Conservation (phyloP, 2,797 vertebrate genomes). For the Coilia nasus region DNA sequence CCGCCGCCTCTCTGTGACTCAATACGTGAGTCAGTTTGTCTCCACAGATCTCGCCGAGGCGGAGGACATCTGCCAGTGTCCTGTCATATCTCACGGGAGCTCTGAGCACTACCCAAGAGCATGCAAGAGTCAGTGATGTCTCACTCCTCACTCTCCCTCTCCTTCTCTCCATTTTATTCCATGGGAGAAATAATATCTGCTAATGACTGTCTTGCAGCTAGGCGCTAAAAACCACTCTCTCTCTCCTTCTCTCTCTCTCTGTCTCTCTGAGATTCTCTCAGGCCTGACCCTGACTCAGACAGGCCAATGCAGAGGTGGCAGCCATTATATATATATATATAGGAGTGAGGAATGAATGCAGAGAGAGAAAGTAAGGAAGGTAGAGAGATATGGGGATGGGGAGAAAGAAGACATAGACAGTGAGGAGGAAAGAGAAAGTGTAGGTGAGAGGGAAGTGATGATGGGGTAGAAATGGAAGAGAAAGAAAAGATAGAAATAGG, state of each 20-base stretch:
- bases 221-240: conserved; percentile 38
- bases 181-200: too few relatives aligned
- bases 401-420: not conserved
- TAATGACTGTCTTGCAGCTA: too few relatives aligned
- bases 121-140: conserved; percentile 11
- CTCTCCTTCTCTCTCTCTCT: conserved; percentile 28
- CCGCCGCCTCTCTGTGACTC: not conserved
- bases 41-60: not conserved
- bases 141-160: conserved; percentile 55
- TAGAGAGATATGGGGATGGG: too few relatives aligned
- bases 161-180: not conserved
- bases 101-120: not conserved
- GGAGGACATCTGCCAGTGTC: not conserved
- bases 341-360: not conserved
- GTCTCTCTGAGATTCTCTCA: not conserved
- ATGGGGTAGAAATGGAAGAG: not conserved
- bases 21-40: not conserved
- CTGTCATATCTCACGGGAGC: not conserved
- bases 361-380: not conserved
- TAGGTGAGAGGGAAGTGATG: not conserved
- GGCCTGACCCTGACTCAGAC: not conserved
- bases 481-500: not conserved
- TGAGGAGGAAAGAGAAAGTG: not conserved
- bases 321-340: not conserved
- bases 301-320: not conserved